Evolutionary conservation across 2,888 invertebrate species (phyloP).

Genomic region (Caenorhabditis macrosperma): DNA sequence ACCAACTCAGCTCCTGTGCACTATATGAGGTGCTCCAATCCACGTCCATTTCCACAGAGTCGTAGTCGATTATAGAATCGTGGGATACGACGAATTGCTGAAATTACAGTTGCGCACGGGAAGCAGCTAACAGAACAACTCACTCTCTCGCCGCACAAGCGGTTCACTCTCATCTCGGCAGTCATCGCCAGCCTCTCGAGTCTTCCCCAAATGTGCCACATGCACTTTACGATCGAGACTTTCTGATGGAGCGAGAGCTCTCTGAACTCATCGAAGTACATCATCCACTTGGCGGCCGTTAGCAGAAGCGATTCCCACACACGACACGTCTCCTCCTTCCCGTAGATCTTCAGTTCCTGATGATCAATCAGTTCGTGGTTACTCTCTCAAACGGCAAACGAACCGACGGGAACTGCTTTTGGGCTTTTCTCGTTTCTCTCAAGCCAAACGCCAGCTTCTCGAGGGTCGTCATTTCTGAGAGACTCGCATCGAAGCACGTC

Average conservation of each 20-base stretch:
- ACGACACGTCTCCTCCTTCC: slow-evolving; percentile 13
- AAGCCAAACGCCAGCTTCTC: slow-evolving; percentile 41
- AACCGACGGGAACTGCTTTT: background rate
- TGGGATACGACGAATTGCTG: slow-evolving; percentile 33
- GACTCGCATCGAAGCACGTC: background rate
- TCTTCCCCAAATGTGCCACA: slow-evolving; percentile 43
- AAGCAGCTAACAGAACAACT: background rate
- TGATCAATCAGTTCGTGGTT: background rate
- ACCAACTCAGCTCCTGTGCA: slow-evolving; percentile 15
- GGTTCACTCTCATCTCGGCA: slow-evolving; percentile 38
- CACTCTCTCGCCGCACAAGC: slow-evolving; percentile 28
- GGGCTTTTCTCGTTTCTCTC: slow-evolving; percentile 4
- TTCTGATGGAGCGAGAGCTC: slow-evolving; percentile 21
- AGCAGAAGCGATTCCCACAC: slow-evolving; percentile 35
- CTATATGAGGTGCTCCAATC: slow-evolving; percentile 20
- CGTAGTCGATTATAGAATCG: slow-evolving; percentile 22
- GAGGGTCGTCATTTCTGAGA: slow-evolving; percentile 5
- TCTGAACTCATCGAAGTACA: slow-evolving; percentile 41
- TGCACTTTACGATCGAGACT: slow-evolving; percentile 29
- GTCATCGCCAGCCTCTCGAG: slow-evolving; percentile 30
- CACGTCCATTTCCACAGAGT: background rate
- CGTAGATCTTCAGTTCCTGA: slow-evolving; percentile 1
- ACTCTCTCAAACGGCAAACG: background rate
- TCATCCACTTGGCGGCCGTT: slow-evolving; percentile 21
- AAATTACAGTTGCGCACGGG: background rate